Conservation (phyloP, 2,888 invertebrate genomes). For the Halictus ligatus region DNA sequence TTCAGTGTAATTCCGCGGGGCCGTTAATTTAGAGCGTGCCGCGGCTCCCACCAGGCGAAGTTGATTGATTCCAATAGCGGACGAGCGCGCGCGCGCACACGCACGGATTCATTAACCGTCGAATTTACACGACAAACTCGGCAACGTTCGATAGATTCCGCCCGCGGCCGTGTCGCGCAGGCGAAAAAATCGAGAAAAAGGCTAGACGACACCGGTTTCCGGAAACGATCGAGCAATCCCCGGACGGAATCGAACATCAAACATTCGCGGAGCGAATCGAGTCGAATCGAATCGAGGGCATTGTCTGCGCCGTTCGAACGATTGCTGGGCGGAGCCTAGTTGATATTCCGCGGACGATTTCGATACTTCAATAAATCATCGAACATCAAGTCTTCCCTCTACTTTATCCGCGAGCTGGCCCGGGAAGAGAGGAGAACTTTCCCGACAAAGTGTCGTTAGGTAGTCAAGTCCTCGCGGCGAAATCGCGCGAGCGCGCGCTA, state of each 20-base stretch:
- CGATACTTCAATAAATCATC: conserved; percentile 51
- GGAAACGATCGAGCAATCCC: conserved; percentile 4
- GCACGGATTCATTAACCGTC: conserved; percentile 32
- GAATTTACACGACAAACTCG: conserved; percentile 24
- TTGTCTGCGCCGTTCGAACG: conserved; percentile 12
- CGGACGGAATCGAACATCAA: conserved; percentile 29
- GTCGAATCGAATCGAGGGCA: conserved; percentile 27
- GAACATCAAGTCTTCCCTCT: conserved; percentile 25
- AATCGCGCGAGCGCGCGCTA: conserved; percentile 24
- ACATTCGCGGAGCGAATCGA: conserved; percentile 13
- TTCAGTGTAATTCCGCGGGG: conserved; percentile 24
- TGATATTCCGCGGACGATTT: conserved; percentile 39
- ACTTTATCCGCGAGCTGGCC: conserved; percentile 4
- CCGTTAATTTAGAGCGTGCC: conserved; percentile 38
- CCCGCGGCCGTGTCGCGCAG: neutral
- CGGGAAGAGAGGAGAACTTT: neutral
- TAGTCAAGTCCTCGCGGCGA: conserved; percentile 16
- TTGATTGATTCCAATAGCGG: conserved; percentile 38
- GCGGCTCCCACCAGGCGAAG: neutral
- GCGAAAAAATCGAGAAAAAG: neutral
- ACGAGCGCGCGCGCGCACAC: neutral
- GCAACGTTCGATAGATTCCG: conserved; percentile 24
- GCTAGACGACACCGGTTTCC: neutral
- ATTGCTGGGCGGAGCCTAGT: conserved; percentile 24
- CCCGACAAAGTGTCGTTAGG: neutral